Conservation (phyloP, 2,888 invertebrate genomes). For the Lasioglossum marginatum region DNA sequence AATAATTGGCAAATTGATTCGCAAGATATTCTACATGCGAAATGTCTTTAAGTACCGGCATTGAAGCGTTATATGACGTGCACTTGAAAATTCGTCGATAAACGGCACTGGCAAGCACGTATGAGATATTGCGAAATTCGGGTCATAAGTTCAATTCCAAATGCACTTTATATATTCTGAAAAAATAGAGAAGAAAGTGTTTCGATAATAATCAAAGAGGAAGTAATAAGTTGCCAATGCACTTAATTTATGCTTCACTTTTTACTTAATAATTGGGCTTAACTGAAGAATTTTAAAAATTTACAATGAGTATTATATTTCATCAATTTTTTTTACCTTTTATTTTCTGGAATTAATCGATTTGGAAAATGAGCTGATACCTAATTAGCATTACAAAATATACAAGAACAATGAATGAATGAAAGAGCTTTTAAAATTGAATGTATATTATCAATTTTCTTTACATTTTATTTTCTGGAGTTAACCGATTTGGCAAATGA, state of each 20-base stretch:
- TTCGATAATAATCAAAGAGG: neutral
- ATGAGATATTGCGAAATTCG: neutral
- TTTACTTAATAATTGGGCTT: no score
- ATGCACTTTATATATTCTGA: neutral
- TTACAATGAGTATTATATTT: neutral
- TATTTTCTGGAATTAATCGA: neutral
- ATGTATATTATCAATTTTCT: no score
- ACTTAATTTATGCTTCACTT: neutral
- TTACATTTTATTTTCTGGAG: no score
- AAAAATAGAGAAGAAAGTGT: neutral
- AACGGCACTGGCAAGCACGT: neutral
- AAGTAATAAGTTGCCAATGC: neutral
- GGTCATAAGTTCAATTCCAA: neutral
- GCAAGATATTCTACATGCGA: neutral
- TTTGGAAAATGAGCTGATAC: no score
- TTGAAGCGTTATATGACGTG: neutral
- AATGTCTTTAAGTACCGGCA: neutral
- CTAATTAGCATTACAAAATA: no score
- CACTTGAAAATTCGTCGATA: conserved; percentile 1
- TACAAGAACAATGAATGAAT: no score
- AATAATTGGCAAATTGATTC: neutral
- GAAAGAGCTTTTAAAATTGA: no score
- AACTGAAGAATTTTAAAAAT: neutral
- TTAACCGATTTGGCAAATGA: no score
- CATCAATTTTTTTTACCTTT: neutral